These are phyloP conservation scores for Poeciliopsis paucimaculata DNA, from an alignment of 2,797 vertebrate genomes.

Conservation along the genomic window DNA sequence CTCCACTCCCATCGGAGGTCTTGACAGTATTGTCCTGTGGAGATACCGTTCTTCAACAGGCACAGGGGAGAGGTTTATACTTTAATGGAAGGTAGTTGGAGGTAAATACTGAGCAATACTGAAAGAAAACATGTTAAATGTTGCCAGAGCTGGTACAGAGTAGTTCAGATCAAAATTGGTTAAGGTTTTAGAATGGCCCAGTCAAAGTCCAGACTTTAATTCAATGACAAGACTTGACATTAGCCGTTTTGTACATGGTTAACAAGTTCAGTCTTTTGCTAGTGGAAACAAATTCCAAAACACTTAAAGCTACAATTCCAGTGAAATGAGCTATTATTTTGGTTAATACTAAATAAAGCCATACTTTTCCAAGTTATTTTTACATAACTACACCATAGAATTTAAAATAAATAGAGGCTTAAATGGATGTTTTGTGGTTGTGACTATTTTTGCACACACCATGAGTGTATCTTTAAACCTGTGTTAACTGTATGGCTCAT, in stretches of 20 bases:
- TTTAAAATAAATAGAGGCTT: background rate
- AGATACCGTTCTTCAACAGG: background rate
- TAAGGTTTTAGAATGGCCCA: background rate
- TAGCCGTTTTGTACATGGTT: background rate
- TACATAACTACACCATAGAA: background rate
- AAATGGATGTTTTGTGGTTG: background rate
- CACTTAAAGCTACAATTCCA: background rate
- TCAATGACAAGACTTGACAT: background rate
- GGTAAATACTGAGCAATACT: background rate
- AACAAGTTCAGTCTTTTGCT: background rate
- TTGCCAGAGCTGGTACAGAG: background rate
- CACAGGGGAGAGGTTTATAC: background rate
- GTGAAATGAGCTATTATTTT: background rate
- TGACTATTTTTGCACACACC: background rate
- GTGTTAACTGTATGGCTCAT: background rate
- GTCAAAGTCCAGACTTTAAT: background rate
- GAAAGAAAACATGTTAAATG: background rate
- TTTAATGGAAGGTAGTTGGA: background rate
- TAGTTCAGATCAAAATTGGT: background rate
- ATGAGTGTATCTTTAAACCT: too few species aligned
- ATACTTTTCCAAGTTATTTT: background rate
- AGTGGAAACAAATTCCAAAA: background rate
- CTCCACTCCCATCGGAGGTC: background rate
- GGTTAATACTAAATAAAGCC: background rate
- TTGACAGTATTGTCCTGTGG: background rate